phyloP scores from a whole-genome alignment of 2,888 invertebrate genomes.

The Lamellibrachia satsuma region DNA sequence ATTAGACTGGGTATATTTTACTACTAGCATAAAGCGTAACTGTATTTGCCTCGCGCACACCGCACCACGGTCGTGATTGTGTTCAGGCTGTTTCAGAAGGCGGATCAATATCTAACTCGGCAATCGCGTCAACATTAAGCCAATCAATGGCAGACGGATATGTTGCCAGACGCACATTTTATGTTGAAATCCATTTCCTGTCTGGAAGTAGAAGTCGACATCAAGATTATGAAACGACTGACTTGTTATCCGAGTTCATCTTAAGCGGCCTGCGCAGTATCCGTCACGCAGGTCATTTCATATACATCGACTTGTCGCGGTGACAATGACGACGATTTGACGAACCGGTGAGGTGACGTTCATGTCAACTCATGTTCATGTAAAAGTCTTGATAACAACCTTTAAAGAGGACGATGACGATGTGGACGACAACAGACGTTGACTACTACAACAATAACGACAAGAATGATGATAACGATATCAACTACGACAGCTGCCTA shows the following conservation, averaged over 20 bases:
- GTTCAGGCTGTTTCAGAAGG: not conserved
- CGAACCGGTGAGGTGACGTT: too few species aligned
- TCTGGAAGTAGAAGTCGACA: not conserved
- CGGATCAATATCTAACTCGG: not conserved
- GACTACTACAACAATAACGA: too few species aligned
- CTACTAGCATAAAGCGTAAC: too few species aligned
- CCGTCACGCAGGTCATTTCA: not conserved
- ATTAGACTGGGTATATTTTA: too few species aligned
- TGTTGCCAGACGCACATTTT: not conserved
- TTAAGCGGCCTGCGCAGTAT: not conserved
- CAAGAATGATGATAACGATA: too few species aligned
- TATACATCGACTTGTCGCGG: not conserved
- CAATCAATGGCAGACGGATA: not conserved
- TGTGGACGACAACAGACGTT: too few species aligned
- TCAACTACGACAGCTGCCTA: too few species aligned
- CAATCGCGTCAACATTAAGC: not conserved
- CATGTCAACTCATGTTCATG: too few species aligned
- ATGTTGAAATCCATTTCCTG: conserved; percentile 3
- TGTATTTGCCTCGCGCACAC: not conserved
- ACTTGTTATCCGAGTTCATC: not conserved
- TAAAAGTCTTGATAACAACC: too few species aligned
- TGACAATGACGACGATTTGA: too few species aligned
- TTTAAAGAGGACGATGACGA: too few species aligned
- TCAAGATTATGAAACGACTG: not conserved
- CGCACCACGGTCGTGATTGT: not conserved